Conservation (phyloP, 1,140 invertebrate genomes). For the Daktulosphaira vitifoliae region DNA sequence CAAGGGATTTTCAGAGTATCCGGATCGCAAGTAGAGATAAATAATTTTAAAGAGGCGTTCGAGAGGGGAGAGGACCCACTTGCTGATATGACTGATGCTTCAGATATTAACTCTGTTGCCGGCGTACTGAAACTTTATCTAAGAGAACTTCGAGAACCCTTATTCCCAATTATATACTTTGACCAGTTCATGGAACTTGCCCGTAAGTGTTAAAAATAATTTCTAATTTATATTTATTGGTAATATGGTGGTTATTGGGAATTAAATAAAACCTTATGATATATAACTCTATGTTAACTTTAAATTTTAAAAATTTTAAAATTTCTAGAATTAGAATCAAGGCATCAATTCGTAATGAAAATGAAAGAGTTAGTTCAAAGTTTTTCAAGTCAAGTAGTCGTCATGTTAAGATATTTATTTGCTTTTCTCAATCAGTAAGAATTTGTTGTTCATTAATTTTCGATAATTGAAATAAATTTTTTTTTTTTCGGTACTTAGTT, state of each 20-base stretch:
- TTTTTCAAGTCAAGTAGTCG: constrained; percentile 69
- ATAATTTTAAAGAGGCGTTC: constrained; percentile 85
- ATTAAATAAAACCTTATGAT: no score
- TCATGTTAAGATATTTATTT: constrained; percentile 90
- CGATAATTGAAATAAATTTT: no score
- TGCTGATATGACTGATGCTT: constrained; percentile 79
- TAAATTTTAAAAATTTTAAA: constrained; percentile 14
- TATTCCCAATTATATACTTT: constrained; percentile 87
- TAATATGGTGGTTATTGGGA: no score
- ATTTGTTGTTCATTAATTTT: constrained; percentile 37
- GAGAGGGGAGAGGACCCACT: constrained; percentile 88
- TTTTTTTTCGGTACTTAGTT: no score
- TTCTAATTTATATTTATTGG: no score
- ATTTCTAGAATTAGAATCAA: constrained; percentile 59
- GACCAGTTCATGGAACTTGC: constrained; percentile 86
- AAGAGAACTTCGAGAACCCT: constrained; percentile 80
- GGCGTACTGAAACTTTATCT: constrained; percentile 90
- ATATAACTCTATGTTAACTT: no score
- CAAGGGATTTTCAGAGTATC: constrained; percentile 94
- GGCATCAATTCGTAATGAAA: constrained; percentile 64
- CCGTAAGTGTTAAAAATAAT: constrained; percentile 48
- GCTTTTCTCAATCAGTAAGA: constrained; percentile 91
- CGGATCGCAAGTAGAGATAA: constrained; percentile 91
- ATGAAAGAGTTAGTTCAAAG: constrained; percentile 67
- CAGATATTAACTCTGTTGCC: constrained; percentile 90